Base-by-base conservation (phyloP, 2,888 invertebrate species). In the Biston stratarius region DNA sequence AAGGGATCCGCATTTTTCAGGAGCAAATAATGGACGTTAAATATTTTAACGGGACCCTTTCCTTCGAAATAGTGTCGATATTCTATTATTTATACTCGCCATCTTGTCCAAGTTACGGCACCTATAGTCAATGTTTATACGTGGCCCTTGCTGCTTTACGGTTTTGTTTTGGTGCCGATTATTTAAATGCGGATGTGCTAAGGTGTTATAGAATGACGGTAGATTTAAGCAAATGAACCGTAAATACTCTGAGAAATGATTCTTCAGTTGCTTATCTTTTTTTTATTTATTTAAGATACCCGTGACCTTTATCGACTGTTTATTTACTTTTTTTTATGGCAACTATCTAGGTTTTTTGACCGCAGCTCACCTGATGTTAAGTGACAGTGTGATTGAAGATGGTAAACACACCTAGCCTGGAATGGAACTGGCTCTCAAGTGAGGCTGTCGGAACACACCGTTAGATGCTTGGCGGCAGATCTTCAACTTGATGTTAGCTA, bases 41-140 rank as follows among this genome's bases (percentile, higher is more conserved):
- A 87, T 85, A 87, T 86, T 87, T 87, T 87, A 87, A 86, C 86
- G 82, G 81, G 69, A 67, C 81, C 82, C 77, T 83, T 79, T 77
- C 81, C 79, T 81, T 78, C 78, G 77, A 78, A 77, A 84, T 85
- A 81, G 81, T 83, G 84, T 80, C 85, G 83, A 85, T 86, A 82
- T 83, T 76, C 76, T 83, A 83, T 82, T 86, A 86, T 86, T 85
- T 82, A 86, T 82, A 77, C 67, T 71, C 51, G 66, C 74, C 77
- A 78, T 81, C 78, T 80, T 75, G 76, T 72, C 71, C 40, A 14
- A 61, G 49, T 66, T 66, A 67, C 67, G 61, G 58, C 45, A 48
- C 49, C 61, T 68, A 61, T 53, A 58, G 15, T 44, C 38, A 15
- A 47, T 72, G 71, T 70, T 71, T 67, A 66, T 57, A 51, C 44